These are phyloP conservation scores for Pemphigus obesinymphae DNA, from an alignment of 1,140 invertebrate species.

Conservation along the genomic window DNA sequence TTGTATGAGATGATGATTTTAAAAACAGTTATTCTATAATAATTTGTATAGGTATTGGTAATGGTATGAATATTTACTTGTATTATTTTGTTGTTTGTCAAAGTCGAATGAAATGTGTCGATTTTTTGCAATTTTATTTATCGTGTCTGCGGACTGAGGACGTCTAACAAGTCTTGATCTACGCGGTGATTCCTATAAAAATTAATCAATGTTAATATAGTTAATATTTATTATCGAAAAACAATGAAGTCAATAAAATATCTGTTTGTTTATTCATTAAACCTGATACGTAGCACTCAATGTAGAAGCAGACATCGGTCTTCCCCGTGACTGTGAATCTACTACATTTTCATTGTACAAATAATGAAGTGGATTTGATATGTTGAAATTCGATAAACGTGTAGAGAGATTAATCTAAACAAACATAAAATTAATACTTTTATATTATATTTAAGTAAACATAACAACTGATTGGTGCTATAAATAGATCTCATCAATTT, in stretches of 20 bases:
- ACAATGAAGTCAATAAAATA: neutral
- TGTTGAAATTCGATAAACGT: neutral
- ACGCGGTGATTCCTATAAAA: constrained; percentile 1
- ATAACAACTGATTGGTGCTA: neutral
- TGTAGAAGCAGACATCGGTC: constrained; percentile 27
- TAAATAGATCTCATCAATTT: neutral
- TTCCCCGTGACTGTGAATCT: neutral
- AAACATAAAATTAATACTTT: neutral
- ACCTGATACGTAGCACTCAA: constrained; percentile 15
- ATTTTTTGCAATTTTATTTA: neutral
- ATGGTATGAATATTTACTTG: neutral
- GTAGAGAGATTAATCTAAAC: constrained; percentile 8
- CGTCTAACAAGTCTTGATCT: neutral
- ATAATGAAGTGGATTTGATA: constrained; percentile 12
- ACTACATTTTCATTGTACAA: constrained; percentile 11
- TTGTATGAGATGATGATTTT: too few relatives aligned
- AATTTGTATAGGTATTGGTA: too few relatives aligned
- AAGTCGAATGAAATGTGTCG: neutral
- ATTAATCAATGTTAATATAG: neutral
- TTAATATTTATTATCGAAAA: neutral
- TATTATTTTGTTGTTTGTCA: neutral
- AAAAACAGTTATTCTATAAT: neutral
- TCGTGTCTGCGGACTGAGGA: constrained; percentile 18
- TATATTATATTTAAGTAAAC: neutral
- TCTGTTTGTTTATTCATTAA: neutral